A percentile compares a stretch with the other conserved stretches of the same genome.
These are phyloP conservation scores for Anableps anableps DNA, from an alignment of 2,797 vertebrate species.

Conservation along the genomic window DNA sequence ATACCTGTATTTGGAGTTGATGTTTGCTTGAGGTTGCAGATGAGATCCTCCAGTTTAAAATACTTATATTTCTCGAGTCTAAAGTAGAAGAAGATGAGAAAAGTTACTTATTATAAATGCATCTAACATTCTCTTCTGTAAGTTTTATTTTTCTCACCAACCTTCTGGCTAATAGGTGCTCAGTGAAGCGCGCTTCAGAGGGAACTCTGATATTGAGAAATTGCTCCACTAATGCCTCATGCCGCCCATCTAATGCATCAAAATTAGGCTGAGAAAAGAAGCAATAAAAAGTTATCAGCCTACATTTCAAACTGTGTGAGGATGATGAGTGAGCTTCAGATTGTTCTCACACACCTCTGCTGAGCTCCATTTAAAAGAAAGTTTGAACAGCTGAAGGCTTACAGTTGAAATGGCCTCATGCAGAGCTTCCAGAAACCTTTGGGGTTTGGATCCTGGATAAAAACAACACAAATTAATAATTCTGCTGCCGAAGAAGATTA, in stretches of 20 bases:
- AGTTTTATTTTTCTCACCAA: constrained; percentile 46
- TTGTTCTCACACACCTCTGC: constrained; percentile 60
- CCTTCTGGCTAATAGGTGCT: constrained; percentile 76
- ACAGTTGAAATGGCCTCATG: constrained; percentile 79
- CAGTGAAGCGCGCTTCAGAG: constrained; percentile 65
- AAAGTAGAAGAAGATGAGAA: constrained; percentile 18
- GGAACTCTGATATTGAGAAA: constrained; percentile 78
- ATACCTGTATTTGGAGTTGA: constrained; percentile 59
- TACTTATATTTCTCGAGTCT: constrained; percentile 82
- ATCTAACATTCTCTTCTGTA: neutral
- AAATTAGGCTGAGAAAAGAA: constrained; percentile 53
- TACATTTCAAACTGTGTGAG: neutral
- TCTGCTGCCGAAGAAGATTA: constrained; percentile 42
- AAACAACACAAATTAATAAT: constrained; percentile 23
- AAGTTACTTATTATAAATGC: neutral
- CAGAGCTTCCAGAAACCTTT: constrained; percentile 73
- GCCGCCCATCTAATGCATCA: constrained; percentile 23
- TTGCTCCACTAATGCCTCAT: constrained; percentile 70
- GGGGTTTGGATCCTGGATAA: constrained; percentile 63
- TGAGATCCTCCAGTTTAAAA: constrained; percentile 80
- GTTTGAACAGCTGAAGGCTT: constrained; percentile 77
- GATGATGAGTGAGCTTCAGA: constrained; percentile 31
- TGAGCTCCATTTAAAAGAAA: constrained; percentile 69
- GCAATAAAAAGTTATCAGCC: constrained; percentile 27
- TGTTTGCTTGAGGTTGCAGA: constrained; percentile 62